Evolutionary conservation across 2,888 invertebrate species (phyloP).

Genomic region (Pachymerium ferrugineum): DNA sequence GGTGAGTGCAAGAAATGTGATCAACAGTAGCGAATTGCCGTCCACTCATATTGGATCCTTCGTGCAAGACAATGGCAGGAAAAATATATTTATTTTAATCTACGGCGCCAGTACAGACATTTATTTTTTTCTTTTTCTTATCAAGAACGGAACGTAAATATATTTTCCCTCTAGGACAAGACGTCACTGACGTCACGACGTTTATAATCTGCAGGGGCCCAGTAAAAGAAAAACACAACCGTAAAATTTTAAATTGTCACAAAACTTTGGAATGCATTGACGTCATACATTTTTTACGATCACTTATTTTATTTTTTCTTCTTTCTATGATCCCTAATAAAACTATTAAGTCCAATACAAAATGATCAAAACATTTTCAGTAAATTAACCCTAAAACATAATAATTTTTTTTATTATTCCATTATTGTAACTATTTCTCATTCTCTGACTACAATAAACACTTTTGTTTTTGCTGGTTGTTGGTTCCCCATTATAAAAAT

Average conservation of each 20-base stretch:
- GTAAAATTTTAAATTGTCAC: neutral
- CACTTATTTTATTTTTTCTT: neutral
- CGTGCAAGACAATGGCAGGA: no score
- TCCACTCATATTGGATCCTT: neutral
- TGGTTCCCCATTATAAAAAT: no score
- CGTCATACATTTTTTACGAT: neutral
- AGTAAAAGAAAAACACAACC: neutral
- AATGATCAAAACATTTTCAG: no score
- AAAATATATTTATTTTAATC: no score
- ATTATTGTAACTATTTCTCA: no score
- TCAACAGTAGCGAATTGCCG: no score
- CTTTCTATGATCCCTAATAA: neutral
- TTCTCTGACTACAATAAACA: no score
- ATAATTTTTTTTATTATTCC: no score
- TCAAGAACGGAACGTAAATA: neutral
- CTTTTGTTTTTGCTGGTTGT: constrained; percentile 1
- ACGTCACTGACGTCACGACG: neutral
- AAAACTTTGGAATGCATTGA: no score
- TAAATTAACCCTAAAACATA: no score
- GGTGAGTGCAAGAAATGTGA: neutral
- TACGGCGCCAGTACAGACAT: no score
- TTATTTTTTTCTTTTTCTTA: neutral
- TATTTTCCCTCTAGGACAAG: neutral
- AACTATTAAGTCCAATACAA: no score
- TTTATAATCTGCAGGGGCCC: neutral